Percentiles rank a stretch among this genome's conserved stretches.
Conservation (phyloP, 2,888 invertebrate species). For the Muscina levida region DNA sequence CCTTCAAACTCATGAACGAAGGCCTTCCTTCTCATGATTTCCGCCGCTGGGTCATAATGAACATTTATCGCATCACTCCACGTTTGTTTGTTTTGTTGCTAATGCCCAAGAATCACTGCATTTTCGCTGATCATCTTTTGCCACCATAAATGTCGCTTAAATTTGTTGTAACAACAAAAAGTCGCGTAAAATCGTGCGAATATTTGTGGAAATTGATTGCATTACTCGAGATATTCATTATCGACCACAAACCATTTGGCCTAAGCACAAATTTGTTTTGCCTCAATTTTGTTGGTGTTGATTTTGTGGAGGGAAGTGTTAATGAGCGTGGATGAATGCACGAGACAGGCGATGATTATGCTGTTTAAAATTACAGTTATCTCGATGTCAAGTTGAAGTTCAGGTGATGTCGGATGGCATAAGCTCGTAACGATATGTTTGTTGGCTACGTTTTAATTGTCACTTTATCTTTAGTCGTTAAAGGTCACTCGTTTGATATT, state of each 20-base stretch:
- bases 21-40: too few relatives aligned
- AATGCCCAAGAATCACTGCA: constrained; percentile 16
- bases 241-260: background rate
- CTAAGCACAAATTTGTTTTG: background rate
- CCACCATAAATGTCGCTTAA: constrained; percentile 22
- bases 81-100: background rate
- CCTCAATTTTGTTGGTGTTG: constrained; percentile 8
- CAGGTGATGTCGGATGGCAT: constrained; percentile 23
- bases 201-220: constrained; percentile 28
- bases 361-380: constrained; percentile 38
- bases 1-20: too few relatives aligned
- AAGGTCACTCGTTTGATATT: constrained; percentile 52
- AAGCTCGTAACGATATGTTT: background rate
- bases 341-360: constrained; percentile 16
- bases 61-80: constrained; percentile 42
- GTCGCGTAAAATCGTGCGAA: constrained; percentile 33
- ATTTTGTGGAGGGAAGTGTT: background rate
- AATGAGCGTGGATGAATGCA: background rate
- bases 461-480: constrained; percentile 11
- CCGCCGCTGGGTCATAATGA: too few relatives aligned
- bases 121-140: constrained; percentile 6
- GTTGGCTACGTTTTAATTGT: constrained; percentile 13
- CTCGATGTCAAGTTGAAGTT: constrained; percentile 58
- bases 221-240: constrained; percentile 2
- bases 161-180: background rate